phyloP scores from a whole-genome alignment of 2,113 vertebrate genomes.

The Lagenorhynchus albirostris region DNA sequence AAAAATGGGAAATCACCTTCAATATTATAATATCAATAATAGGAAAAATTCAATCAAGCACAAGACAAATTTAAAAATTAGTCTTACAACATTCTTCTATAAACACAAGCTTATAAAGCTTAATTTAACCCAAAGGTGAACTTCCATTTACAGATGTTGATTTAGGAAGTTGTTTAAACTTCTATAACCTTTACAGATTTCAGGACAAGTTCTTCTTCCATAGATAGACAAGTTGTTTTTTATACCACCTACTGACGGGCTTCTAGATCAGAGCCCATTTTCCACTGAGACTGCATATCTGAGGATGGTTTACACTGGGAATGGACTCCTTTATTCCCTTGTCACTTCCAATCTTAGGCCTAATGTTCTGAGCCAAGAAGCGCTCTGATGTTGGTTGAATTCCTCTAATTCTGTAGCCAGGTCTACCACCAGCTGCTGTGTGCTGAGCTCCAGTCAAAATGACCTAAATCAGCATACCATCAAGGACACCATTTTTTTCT shows the following conservation, averaged over 20 bases:
- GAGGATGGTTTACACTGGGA: background rate
- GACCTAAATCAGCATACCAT: background rate
- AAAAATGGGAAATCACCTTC: background rate
- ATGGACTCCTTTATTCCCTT: background rate
- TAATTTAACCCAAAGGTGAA: background rate
- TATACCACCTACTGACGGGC: background rate
- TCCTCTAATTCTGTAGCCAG: background rate
- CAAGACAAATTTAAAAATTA: background rate
- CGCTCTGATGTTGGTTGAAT: background rate
- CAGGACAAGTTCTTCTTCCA: background rate
- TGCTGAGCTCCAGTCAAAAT: background rate
- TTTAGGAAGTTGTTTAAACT: background rate
- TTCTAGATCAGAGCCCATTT: background rate
- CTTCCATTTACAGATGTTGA: background rate
- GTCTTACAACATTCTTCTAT: background rate
- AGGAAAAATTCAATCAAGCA: background rate
- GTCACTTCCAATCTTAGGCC: background rate
- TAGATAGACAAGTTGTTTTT: background rate
- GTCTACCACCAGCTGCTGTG: background rate
- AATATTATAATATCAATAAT: background rate
- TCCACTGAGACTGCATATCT: background rate
- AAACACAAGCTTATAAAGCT: background rate
- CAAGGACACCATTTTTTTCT: background rate
- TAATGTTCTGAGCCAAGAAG: background rate
- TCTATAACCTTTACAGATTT: background rate